Evolutionary conservation across 2,113 vertebrate species (phyloP).

Genomic region (Nansenia antarctica): DNA sequence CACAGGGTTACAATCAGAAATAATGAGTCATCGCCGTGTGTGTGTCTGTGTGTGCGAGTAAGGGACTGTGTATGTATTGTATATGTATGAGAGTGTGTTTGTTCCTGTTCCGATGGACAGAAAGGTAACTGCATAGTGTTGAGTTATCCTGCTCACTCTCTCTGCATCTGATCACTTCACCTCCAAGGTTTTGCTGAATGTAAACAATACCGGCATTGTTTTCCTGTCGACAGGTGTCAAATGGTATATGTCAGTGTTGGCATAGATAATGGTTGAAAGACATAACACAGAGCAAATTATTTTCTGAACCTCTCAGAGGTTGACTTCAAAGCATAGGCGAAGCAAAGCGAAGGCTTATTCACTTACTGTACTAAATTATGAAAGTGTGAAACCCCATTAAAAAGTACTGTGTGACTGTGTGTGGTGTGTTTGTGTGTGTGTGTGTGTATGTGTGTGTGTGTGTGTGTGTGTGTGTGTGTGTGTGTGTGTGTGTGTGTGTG

Average conservation of each 20-base stretch:
- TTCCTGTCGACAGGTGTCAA: constrained; percentile 11
- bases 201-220: constrained; percentile 14
- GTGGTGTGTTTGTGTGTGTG: no score
- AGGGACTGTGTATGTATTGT: no score
- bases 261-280: background rate
- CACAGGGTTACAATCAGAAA: constrained; percentile 15
- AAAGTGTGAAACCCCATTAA: no score
- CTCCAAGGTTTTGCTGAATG: background rate
- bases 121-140: constrained; percentile 14
- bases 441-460: no score
- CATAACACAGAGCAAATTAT: no score
- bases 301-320: no score
- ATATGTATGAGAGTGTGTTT: background rate
- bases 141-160: background rate
- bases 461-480: no score
- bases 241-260: background rate
- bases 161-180: no score
- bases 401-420: no score
- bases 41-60: background rate
- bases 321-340: no score
- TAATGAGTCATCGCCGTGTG: constrained; percentile 34
- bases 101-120: background rate
- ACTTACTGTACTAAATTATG: no score
- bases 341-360: no score
- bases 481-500: background rate